Conservation (phyloP, 1,140 invertebrate genomes). For the Ooceraea biroi region DNA sequence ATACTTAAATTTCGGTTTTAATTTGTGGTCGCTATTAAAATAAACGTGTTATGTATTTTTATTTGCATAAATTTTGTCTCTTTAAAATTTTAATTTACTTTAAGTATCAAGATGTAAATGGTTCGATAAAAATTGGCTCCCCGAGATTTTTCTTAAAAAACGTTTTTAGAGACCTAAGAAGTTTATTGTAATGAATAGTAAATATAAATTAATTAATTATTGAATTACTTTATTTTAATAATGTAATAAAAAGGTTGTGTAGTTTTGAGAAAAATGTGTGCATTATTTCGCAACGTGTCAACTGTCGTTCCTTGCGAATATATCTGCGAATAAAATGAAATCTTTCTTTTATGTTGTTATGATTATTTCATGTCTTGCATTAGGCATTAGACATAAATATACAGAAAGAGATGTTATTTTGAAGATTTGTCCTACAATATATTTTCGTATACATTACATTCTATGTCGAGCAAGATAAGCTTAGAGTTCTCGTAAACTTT, state of each 20-base stretch:
- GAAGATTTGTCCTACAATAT: not conserved
- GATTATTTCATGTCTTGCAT: constrained; percentile 30
- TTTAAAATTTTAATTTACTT: not conserved
- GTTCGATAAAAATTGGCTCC: not conserved
- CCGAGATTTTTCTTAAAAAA: not conserved
- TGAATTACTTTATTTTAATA: not conserved
- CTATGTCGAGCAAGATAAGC: constrained; percentile 20
- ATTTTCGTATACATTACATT: not conserved
- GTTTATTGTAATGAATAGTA: not conserved
- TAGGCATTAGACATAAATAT: not conserved
- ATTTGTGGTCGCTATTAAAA: no score
- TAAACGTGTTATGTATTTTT: no score
- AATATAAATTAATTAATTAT: constrained; percentile 7
- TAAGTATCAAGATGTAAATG: not conserved
- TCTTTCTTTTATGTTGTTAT: constrained; percentile 3
- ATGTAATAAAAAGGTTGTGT: not conserved
- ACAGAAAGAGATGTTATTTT: constrained; percentile 14
- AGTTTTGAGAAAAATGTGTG: not conserved
- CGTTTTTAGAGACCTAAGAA: not conserved
- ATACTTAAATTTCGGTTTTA: no score
- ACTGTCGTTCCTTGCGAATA: not conserved
- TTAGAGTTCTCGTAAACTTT: constrained; percentile 37
- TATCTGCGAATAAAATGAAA: not conserved
- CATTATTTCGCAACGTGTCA: not conserved
- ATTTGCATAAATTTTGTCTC: not conserved